These are phyloP conservation scores for Pseudorectes ferrugineus DNA, from an alignment of 2,113 vertebrate species.

Conservation along the genomic window DNA sequence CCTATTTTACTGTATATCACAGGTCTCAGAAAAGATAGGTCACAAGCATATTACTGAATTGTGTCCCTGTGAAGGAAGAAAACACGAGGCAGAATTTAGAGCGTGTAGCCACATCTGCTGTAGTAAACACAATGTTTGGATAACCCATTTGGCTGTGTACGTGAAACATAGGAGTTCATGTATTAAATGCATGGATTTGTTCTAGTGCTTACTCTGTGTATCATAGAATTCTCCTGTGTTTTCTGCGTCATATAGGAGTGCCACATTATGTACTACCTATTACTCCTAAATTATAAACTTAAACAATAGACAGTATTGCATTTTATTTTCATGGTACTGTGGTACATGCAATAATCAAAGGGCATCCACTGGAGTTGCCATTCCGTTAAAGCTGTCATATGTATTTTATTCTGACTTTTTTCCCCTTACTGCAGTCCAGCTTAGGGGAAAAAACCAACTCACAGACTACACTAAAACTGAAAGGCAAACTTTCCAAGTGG, in stretches of 20 bases:
- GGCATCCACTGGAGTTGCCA: neutral
- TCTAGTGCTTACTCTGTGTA: neutral
- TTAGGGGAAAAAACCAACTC: neutral
- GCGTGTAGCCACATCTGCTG: neutral
- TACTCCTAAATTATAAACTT: slow-evolving; percentile 2
- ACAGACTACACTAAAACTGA: neutral
- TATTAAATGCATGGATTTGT: neutral
- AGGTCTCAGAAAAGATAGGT: neutral
- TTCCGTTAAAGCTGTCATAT: neutral
- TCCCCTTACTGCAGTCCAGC: neutral
- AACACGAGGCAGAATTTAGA: neutral
- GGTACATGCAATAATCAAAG: neutral
- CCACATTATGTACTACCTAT: neutral
- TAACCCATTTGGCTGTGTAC: neutral
- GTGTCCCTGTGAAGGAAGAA: neutral
- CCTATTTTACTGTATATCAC: neutral
- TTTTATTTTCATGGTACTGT: neutral
- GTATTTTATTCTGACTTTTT: neutral
- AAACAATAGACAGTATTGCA: neutral
- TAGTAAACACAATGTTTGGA: neutral
- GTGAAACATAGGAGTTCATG: neutral
- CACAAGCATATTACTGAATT: neutral
- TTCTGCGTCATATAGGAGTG: neutral
- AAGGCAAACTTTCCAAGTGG: neutral
- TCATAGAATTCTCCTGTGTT: neutral